phyloP scores from a whole-genome alignment of 2,797 vertebrate species.

The Micropoecilia bifurca region DNA sequence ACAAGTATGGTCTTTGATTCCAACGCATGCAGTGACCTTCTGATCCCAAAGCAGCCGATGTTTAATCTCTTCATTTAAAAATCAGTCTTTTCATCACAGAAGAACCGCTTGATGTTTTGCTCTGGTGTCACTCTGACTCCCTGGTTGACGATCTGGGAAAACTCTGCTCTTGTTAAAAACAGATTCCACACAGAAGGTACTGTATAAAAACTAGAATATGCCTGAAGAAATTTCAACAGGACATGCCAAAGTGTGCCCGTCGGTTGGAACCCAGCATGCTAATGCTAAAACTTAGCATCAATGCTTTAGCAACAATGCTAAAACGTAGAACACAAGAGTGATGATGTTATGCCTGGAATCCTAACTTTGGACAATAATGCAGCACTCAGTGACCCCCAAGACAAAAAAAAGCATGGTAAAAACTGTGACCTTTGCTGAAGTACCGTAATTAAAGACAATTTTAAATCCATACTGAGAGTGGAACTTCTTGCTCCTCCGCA shows the following conservation, averaged over 20 bases:
- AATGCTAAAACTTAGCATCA: too few relatives aligned
- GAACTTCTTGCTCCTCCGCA: too few relatives aligned
- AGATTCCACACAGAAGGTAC: not conserved
- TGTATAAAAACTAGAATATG: not conserved
- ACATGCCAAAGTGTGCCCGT: too few relatives aligned
- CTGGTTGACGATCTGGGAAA: not conserved
- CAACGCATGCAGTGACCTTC: slow-evolving; percentile 44
- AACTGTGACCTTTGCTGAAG: too few relatives aligned
- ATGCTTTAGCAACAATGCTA: too few relatives aligned
- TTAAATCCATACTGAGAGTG: too few relatives aligned
- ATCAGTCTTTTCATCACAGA: slow-evolving; percentile 9
- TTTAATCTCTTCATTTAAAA: slow-evolving; percentile 29
- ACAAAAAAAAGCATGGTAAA: too few relatives aligned
- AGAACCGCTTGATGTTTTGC: slow-evolving; percentile 5
- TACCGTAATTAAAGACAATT: too few relatives aligned
- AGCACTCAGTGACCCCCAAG: too few relatives aligned
- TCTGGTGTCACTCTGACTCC: not conserved
- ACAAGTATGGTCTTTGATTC: slow-evolving; percentile 9
- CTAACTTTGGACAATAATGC: not conserved
- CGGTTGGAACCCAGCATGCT: too few relatives aligned
- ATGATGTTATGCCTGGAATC: not conserved
- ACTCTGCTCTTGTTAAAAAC: not conserved
- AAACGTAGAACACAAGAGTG: not conserved
- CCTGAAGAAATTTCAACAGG: too few relatives aligned
- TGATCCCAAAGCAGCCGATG: slow-evolving; percentile 32